Percentiles rank a stretch among this genome's conserved stretches.
phyloP scores from a whole-genome alignment of 2,797 vertebrate genomes.

The Tragelaphus eurycerus region DNA sequence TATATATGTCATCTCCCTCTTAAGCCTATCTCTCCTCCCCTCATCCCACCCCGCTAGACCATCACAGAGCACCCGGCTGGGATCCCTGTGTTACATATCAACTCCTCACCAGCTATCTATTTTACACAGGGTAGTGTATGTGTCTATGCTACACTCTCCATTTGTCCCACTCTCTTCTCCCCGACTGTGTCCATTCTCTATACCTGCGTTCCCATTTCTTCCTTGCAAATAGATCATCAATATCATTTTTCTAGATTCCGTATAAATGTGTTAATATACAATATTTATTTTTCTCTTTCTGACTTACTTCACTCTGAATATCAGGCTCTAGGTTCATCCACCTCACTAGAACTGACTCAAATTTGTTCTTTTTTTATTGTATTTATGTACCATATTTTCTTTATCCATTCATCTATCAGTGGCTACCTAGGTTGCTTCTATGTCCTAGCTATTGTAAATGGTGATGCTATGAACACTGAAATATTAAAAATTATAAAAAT shows the following conservation, averaged over 20 bases:
- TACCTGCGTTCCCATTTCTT: background rate
- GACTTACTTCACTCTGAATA: background rate
- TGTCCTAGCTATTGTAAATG: background rate
- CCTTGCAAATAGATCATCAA: background rate
- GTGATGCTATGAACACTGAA: background rate
- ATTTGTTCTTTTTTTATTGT: background rate
- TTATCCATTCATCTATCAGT: background rate
- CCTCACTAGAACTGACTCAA: background rate
- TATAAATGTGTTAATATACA: rapidly evolving
- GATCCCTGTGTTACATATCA: background rate
- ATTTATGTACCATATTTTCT: background rate
- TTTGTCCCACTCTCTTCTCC: background rate
- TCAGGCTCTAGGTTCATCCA: background rate
- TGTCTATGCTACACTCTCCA: background rate
- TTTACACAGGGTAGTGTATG: background rate
- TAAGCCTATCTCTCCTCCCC: background rate
- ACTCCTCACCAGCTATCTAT: background rate
- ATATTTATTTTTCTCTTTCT: background rate
- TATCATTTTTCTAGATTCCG: background rate
- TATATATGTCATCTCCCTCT: background rate
- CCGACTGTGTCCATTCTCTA: background rate
- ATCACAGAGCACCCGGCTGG: background rate
- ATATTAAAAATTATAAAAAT: background rate
- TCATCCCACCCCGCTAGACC: background rate
- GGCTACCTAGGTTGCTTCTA: background rate